Evolutionary conservation across 2,113 vertebrate species (phyloP).

Genomic region (Hippocampus barbouri): DNA sequence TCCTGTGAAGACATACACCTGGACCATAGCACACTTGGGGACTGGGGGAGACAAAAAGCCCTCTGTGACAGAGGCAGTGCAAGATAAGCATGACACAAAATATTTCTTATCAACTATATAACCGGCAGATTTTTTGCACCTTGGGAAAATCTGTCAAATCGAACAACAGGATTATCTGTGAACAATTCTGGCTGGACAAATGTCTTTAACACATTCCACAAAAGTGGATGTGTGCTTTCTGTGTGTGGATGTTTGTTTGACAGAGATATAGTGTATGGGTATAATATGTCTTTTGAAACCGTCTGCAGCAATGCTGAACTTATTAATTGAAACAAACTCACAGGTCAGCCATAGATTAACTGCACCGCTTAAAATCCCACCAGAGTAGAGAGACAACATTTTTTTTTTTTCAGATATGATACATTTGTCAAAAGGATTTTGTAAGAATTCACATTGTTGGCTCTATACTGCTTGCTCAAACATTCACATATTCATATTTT

Average conservation of each 20-base stretch:
- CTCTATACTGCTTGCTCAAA: conserved; percentile 1
- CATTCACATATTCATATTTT: not conserved
- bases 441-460: not conserved
- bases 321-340: conserved; percentile 23
- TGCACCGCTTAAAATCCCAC: conserved; percentile 23
- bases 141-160: conserved; percentile 5
- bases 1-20: conserved; percentile 72
- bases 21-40: conserved; percentile 65
- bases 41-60: conserved; percentile 47
- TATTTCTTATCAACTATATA: conserved; percentile 35
- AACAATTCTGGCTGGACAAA: conserved; percentile 31
- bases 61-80: conserved; percentile 13
- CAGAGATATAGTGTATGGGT: conserved; percentile 29
- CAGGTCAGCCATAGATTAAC: conserved; percentile 8
- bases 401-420: conserved; percentile 16
- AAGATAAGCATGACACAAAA: conserved; percentile 32
- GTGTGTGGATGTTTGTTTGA: conserved; percentile 40
- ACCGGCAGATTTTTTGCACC: conserved; percentile 17
- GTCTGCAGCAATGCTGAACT: conserved; percentile 28
- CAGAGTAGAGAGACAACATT: conserved; percentile 8
- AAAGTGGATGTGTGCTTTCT: conserved; percentile 14
- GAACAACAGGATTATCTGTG: conserved; percentile 26
- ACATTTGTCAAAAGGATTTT: not conserved
- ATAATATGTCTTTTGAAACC: conserved; percentile 39
- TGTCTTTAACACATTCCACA: conserved; percentile 34